Base-by-base conservation (phyloP, 2,113 vertebrate species). In the Pantherophis guttatus region DNA sequence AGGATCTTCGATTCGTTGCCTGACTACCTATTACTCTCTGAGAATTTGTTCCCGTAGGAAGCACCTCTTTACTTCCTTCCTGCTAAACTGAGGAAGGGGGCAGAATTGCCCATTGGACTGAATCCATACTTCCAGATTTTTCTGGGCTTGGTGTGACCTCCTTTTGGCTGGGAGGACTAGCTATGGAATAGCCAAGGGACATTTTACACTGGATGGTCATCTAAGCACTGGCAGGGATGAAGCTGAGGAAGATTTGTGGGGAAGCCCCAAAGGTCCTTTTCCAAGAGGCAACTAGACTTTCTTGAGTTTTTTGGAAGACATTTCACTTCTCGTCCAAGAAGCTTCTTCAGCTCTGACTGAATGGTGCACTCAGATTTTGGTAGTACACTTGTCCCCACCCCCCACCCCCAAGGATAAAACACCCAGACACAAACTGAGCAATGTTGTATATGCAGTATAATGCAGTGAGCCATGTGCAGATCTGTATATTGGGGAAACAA, bases 181-280 rank as follows among this genome's bases (percentile, higher is more conserved):
- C 75, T 13, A 93, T 5, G 93, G 50, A 53, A 54, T 21, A 29
- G 52, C 13, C 29, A 53, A 88, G 93, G 87, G 91, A 90, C 90
- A 86, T 33, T 13, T 92, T 94, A 96, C 96, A 97, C 96, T 96
- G 97, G 96, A 97, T 93, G 94, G 87, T 91, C 94, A 94, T 95
- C 93, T 94, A 94, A 96, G 90, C 89, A 19, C 0, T 2, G 93
- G 94, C 94, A 94, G 87, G 92, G 94, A 91, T 55, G 93, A 87
- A 88, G 81, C 33, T 0, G 65, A 93, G 92, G 93, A 93, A 90
- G 58, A 91, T 87, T 91, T 39, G 58, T 33, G n/a, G n/a, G n/a
- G n/a, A 15, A 75, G 65, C 24, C 9, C 8, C 58, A 59, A 59
- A 59, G 58, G 8, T 26, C 8, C 58, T 29, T 62, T 62, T 62